A percentile compares a stretch with the other conserved stretches of the same genome.
phyloP scores from a whole-genome alignment of 2,888 invertebrate genomes.

The Pristionchus maxplancki region DNA sequence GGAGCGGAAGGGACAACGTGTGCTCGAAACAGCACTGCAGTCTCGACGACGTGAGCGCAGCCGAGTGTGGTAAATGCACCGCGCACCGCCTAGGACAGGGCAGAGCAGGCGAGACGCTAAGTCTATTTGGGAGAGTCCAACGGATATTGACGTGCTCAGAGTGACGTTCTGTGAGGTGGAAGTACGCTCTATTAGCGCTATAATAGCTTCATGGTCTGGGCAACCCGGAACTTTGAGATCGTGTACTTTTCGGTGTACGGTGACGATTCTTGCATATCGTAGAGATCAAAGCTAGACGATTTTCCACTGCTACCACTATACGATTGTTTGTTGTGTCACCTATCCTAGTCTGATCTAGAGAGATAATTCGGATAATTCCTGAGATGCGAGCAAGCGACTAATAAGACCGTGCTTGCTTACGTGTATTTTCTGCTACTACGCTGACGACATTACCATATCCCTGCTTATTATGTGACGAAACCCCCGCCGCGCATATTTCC shows the following conservation, averaged over 20 bases:
- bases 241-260: not conserved
- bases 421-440: not conserved
- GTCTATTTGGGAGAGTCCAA: not conserved
- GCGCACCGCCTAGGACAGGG: not conserved
- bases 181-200: not conserved
- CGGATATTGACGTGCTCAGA: not conserved
- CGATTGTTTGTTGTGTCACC: not conserved
- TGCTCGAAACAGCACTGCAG: not conserved
- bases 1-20: not conserved
- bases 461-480: not conserved
- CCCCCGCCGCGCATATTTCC: not conserved
- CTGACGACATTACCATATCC: not conserved
- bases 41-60: not conserved
- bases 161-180: not conserved
- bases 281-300: not conserved
- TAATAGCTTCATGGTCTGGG: not conserved
- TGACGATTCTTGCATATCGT: not conserved
- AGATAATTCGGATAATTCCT: not conserved
- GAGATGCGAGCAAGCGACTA: not conserved
- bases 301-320: not conserved
- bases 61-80: not conserved
- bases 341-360: not conserved
- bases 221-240: not conserved
- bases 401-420: conserved; percentile 8
- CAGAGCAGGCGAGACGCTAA: not conserved